Evolutionary conservation across 2,113 vertebrate genomes (phyloP), one percentile per base, ranked within the genome.

Genomic region (Halichoerus grypus): DNA sequence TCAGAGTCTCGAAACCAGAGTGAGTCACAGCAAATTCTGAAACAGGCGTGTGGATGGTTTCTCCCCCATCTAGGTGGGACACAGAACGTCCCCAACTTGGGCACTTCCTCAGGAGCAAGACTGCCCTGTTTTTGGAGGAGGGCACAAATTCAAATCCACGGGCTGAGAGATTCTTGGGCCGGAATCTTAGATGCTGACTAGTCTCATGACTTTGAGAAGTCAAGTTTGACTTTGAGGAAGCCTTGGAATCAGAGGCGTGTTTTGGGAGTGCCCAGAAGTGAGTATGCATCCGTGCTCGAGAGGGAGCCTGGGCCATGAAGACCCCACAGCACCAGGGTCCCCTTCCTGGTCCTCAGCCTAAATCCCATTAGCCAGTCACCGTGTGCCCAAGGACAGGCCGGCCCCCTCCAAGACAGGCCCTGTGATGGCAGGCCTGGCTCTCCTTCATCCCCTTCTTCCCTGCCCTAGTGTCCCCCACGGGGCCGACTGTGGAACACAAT

Each of bases 261-360:
- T 10, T 36, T 5, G 28, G 36, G 72, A 65, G 86, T 8, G 0
- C 83, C 22, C 1, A 3, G 36, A 51, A 74, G 51, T 49, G n/a
- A 63, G 59, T 21, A 1, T 1, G 46, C 0, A 0, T 0, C n/a
- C 3, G 10, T 15, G 6, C 46, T 28, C 31, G 61, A 46, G 22
- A 33, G 28, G 26, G 13, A 72, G 19, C 31, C 51, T 5, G 9
- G 6, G n/a, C 26, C 55, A 1, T 0, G 14, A 82, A 81, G 51
- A 18, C 4, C 16, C 36, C 72, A 21, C 9, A 3, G 59, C 31
- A 12, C 14, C 72, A 28, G 21, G 15, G 33, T 6, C 31, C 63
- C 11, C 18, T 63, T 57, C 31, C 2, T 8, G 22, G 90, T 22
- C 67, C 28, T 53, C 0, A 11, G 65, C 49, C 33, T 21, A n/a